Evolutionary conservation across 2,888 invertebrate species (phyloP).

Genomic region (Melieria crassipennis): DNA sequence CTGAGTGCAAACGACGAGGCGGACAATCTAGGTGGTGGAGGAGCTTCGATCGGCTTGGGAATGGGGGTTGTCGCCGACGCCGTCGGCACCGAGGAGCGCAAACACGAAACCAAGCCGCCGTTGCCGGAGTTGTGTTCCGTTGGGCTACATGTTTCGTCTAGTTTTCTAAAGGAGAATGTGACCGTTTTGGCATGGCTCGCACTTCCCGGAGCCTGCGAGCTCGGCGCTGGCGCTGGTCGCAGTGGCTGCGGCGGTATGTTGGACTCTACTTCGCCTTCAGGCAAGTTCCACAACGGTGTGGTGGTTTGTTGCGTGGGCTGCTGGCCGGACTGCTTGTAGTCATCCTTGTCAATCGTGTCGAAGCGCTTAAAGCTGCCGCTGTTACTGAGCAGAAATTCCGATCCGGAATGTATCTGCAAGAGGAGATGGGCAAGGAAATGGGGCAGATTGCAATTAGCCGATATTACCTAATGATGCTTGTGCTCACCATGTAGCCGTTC

Average conservation of each 20-base stretch:
- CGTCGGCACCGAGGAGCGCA: constrained; percentile 42
- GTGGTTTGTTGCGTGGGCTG: constrained; percentile 46
- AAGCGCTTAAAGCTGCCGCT: constrained; percentile 75
- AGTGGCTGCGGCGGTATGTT: constrained; percentile 74
- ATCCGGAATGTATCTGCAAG: constrained; percentile 72
- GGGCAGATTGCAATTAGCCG: background rate
- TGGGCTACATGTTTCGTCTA: constrained; percentile 35
- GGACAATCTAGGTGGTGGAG: constrained; percentile 47
- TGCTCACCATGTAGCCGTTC: constrained; percentile 74
- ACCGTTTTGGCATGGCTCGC: constrained; percentile 54
- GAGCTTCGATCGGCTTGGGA: constrained; percentile 56
- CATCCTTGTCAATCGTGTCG: constrained; percentile 72
- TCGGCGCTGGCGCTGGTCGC: constrained; percentile 70
- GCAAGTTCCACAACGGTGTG: constrained; percentile 64
- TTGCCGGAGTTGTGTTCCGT: constrained; percentile 25
- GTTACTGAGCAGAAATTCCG: constrained; percentile 71
- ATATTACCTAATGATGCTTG: constrained; percentile 15
- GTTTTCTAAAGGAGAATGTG: constrained; percentile 52
- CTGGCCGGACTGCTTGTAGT: constrained; percentile 66
- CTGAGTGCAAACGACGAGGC: constrained; percentile 49
- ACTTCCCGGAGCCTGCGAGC: constrained; percentile 39
- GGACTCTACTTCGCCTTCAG: constrained; percentile 56
- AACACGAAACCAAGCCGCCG: constrained; percentile 35
- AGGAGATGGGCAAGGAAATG: background rate
- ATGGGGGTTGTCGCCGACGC: constrained; percentile 26